Evolutionary conservation across 2,113 vertebrate genomes (phyloP).

Genomic region (Jaculus jaculus): DNA sequence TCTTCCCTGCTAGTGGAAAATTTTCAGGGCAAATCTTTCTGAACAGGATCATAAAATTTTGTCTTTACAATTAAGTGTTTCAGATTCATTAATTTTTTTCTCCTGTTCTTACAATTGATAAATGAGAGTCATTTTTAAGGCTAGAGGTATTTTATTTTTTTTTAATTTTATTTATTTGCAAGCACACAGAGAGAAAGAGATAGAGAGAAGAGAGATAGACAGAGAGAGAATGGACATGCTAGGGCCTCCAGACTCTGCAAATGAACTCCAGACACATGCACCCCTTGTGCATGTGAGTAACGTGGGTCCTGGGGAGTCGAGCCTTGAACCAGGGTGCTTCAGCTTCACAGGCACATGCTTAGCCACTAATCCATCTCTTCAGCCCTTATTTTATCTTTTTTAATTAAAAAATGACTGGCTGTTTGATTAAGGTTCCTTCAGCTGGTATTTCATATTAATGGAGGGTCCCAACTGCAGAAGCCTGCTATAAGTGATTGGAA

Average conservation of each 20-base stretch:
- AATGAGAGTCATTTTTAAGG: constrained; percentile 80
- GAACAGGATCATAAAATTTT: constrained; percentile 63
- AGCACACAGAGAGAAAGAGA: no score
- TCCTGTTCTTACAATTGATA: constrained; percentile 77
- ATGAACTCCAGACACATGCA: no score
- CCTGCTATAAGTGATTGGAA: not conserved
- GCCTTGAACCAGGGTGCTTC: no score
- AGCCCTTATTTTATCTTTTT: constrained; percentile 76
- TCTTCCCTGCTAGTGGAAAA: not conserved
- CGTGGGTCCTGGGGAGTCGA: no score
- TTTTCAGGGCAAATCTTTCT: constrained; percentile 58
- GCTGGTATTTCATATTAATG: constrained; percentile 66
- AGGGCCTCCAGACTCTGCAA: no score
- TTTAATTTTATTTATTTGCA: no score
- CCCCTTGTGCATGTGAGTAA: no score
- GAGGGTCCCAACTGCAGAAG: constrained; percentile 47
- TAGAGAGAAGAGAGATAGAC: no score
- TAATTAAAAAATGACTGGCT: constrained; percentile 78
- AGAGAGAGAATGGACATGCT: no score
- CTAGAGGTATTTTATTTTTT: constrained; percentile 75
- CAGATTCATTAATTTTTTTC: constrained; percentile 78
- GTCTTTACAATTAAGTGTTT: constrained; percentile 55
- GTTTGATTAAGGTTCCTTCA: constrained; percentile 74
- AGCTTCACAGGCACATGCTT: no score
- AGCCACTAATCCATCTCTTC: no score